These are phyloP conservation scores for Glaucidium brasilianum DNA, from an alignment of 2,113 vertebrate species.

Conservation along the genomic window DNA sequence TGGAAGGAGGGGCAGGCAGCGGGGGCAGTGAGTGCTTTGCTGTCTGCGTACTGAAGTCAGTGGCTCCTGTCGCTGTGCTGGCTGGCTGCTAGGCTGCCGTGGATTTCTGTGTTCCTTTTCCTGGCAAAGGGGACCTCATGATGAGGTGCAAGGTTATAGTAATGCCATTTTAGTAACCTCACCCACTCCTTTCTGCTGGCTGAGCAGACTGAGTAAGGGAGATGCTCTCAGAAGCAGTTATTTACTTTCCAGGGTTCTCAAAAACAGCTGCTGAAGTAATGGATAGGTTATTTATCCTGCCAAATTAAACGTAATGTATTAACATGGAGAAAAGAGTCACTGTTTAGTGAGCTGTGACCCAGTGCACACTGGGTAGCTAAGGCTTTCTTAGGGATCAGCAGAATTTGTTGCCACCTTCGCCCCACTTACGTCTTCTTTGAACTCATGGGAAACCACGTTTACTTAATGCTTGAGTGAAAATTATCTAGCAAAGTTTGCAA, in stretches of 20 bases:
- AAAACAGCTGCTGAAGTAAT: background rate
- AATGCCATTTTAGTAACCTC: background rate
- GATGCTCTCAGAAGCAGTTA: background rate
- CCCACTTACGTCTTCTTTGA: background rate
- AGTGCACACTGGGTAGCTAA: background rate
- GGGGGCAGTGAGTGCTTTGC: background rate
- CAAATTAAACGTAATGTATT: background rate
- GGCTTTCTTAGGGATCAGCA: background rate
- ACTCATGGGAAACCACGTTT: background rate
- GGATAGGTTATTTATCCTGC: background rate
- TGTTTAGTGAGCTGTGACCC: background rate
- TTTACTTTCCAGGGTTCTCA: background rate
- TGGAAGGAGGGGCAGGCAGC: background rate
- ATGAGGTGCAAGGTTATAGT: background rate
- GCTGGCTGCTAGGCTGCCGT: background rate
- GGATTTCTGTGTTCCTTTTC: slow-evolving; percentile 11
- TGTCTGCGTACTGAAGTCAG: background rate
- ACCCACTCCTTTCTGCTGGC: background rate
- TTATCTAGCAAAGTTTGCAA: background rate
- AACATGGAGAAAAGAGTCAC: background rate
- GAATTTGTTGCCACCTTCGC: background rate
- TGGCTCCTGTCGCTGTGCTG: background rate
- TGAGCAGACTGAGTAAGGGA: background rate
- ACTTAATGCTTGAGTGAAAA: background rate
- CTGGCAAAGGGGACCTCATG: background rate